A percentile compares a stretch with the other conserved stretches of the same genome.
Evolutionary conservation across 2,888 invertebrate species (phyloP).

Genomic region (Rapana venosa): DNA sequence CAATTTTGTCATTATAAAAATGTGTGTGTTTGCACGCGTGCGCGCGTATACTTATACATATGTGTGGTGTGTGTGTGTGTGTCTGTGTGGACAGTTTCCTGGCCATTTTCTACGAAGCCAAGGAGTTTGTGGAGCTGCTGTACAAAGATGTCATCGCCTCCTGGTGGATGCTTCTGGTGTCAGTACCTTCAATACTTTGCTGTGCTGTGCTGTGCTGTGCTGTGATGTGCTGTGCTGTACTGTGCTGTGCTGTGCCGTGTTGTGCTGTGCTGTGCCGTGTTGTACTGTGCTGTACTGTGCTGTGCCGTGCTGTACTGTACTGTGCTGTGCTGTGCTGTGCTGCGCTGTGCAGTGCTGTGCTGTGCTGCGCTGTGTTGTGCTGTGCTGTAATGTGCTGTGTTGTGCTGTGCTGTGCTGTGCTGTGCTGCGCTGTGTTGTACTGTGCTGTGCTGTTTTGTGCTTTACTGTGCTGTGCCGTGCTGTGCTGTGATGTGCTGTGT

Average conservation of each 20-base stretch:
- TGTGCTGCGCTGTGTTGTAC: not conserved
- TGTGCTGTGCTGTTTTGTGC: not conserved
- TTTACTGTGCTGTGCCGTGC: not conserved
- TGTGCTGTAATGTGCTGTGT: not conserved
- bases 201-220: no score
- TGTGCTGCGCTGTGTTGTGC: not conserved
- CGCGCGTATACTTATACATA: no score
- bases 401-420: not conserved
- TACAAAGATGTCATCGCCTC: constrained; percentile 87
- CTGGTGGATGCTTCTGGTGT: constrained; percentile 85
- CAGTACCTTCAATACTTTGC: constrained; percentile 57
- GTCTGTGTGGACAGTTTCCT: constrained; percentile 75
- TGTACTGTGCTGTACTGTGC: not conserved
- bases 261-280: not conserved
- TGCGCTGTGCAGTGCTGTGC: not conserved
- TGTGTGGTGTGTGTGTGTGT: not conserved
- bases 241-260: not conserved
- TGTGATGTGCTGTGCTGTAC: not conserved
- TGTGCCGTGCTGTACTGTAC: not conserved
- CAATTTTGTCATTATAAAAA: not conserved
- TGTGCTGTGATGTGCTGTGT: not conserved
- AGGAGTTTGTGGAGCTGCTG: constrained; percentile 86
- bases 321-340: not conserved
- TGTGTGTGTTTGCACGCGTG: not conserved
- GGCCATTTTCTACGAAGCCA: constrained; percentile 80